These are phyloP conservation scores for Eupithecia centaureata DNA, from an alignment of 2,888 invertebrate genomes.

Conservation along the genomic window DNA sequence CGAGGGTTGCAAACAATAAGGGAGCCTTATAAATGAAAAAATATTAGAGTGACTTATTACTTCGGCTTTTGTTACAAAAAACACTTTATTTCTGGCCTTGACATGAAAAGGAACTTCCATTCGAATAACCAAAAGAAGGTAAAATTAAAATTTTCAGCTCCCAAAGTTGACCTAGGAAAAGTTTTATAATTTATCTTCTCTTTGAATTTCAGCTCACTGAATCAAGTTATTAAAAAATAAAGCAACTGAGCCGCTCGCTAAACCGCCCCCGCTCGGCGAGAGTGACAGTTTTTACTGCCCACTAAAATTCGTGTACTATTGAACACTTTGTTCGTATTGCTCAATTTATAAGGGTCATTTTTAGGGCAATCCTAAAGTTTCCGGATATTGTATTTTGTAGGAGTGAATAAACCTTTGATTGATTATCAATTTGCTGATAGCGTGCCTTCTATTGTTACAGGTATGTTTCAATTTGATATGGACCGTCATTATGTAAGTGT, in stretches of 20 bases:
- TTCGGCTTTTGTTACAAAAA: background rate
- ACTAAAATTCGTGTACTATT: slow-evolving; percentile 57
- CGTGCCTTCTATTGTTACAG: slow-evolving; percentile 58
- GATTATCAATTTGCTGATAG: slow-evolving; percentile 42
- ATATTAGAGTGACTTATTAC: too few species aligned
- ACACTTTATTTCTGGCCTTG: background rate
- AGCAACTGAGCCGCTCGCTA: background rate
- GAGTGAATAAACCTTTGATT: slow-evolving; percentile 41
- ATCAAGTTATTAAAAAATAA: slow-evolving; percentile 13
- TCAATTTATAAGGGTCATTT: slow-evolving; percentile 52
- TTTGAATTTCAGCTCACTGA: slow-evolving; percentile 13
- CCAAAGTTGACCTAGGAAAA: slow-evolving; percentile 6
- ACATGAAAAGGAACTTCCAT: background rate
- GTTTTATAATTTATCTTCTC: slow-evolving; percentile 12
- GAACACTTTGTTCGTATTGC: slow-evolving; percentile 45
- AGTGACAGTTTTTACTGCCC: slow-evolving; percentile 54
- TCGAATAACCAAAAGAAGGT: background rate
- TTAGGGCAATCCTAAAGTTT: slow-evolving; percentile 50
- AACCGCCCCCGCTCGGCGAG: background rate
- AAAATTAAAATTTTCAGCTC: slow-evolving; percentile 3
- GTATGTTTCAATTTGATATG: slow-evolving; percentile 51
- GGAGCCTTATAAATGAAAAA: slow-evolving; percentile 21
- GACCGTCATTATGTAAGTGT: slow-evolving; percentile 28
- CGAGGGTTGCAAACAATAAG: slow-evolving; percentile 32
- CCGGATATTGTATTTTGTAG: slow-evolving; percentile 42